Evolutionary conservation across 2,113 vertebrate species (phyloP).

Genomic region (Dasypus novemcinctus): DNA sequence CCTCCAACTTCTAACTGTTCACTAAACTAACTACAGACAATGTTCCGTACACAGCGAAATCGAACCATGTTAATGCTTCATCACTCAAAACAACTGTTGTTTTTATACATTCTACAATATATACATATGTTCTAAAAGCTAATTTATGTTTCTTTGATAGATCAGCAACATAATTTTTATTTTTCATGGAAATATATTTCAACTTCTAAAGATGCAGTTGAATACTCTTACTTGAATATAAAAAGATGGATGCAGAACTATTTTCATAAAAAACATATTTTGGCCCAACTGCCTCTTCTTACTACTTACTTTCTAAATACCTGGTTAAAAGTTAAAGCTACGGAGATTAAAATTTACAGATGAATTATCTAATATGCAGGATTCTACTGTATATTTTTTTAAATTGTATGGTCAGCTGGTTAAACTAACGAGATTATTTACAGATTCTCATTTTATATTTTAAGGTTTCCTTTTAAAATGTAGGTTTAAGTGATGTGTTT

Average conservation of each 20-base stretch:
- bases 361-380: neutral
- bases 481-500: constrained; percentile 9
- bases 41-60: neutral
- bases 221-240: neutral
- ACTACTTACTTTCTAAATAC: neutral
- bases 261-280: neutral
- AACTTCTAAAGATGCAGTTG: neutral
- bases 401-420: neutral
- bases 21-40: neutral
- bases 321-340: neutral
- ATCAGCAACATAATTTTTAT: neutral
- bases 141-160: neutral
- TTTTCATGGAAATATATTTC: constrained; percentile 4
- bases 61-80: neutral
- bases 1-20: neutral
- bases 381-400: neutral
- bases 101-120: no score
- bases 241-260: neutral
- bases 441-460: constrained; percentile 21
- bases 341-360: neutral
- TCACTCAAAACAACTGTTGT: neutral
- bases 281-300: neutral
- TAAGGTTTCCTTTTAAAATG: constrained; percentile 43
- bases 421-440: neutral
- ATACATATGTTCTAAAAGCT: neutral